phyloP scores from a whole-genome alignment of 2,797 vertebrate species.

The Gymnocypris eckloni region DNA sequence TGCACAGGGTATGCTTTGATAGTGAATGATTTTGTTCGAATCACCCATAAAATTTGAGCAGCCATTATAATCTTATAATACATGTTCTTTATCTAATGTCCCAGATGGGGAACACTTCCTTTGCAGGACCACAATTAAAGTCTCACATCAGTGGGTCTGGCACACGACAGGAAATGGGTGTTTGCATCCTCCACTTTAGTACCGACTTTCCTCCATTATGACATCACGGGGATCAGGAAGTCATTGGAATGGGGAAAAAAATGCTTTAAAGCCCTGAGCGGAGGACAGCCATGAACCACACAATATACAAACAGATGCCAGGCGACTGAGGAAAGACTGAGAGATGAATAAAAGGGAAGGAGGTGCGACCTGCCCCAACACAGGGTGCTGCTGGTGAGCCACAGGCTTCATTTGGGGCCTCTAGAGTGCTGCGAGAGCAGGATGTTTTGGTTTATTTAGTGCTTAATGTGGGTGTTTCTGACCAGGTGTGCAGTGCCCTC shows the following conservation, averaged over 20 bases:
- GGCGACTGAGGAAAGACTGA: slow-evolving; percentile 60
- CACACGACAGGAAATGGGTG: slow-evolving; percentile 95
- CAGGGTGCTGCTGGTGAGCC: slow-evolving; percentile 66
- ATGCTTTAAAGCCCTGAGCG: slow-evolving; percentile 74
- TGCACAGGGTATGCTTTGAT: neutral
- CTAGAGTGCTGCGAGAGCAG: slow-evolving; percentile 75
- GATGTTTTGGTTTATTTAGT: slow-evolving; percentile 92
- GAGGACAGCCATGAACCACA: slow-evolving; percentile 42
- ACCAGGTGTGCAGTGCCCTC: slow-evolving; percentile 87
- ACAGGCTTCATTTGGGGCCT: slow-evolving; percentile 78
- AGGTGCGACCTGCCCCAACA: slow-evolving; percentile 68
- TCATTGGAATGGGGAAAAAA: slow-evolving; percentile 80
- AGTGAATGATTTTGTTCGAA: neutral
- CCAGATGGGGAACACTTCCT: slow-evolving; percentile 83
- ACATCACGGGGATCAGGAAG: slow-evolving; percentile 83
- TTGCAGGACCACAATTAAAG: slow-evolving; percentile 63
- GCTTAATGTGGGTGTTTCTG: slow-evolving; percentile 81
- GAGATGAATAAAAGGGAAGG: slow-evolving; percentile 60
- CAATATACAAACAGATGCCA: slow-evolving; percentile 67
- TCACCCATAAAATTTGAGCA: slow-evolving; percentile 24
- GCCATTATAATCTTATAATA: slow-evolving; percentile 36
- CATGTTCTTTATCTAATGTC: slow-evolving; percentile 70
- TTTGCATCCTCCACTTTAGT: slow-evolving; percentile 84
- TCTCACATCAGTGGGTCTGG: slow-evolving; percentile 62
- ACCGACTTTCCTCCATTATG: slow-evolving; percentile 89